Evolutionary conservation across 2,113 vertebrate species (phyloP), one percentile per base, ranked within the genome.

Genomic region (Daboia siamensis): DNA sequence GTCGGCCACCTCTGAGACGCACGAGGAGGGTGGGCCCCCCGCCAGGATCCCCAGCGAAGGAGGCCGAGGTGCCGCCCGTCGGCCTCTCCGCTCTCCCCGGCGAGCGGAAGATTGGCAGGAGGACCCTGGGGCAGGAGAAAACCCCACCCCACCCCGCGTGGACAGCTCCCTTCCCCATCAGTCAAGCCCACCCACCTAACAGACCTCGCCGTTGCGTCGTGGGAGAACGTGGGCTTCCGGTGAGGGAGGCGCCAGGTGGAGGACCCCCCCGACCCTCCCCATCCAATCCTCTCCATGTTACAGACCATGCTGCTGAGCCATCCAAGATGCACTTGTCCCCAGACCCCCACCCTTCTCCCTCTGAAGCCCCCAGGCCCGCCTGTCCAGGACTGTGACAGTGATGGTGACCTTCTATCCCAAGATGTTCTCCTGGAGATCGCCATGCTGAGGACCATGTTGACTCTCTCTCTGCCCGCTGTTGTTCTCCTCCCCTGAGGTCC

Each of bases 1-100:
- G 98, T 99, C 97, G 99, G 99, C 98, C 99, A 99, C 97, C 98
- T 99, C 98, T 99, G 98, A 98, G 95, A 93, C 90, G 92, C 91
- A 93, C 90, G 24, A 88, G 94, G 94, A 93, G 94, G 96, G 96
- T 93, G 92, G 61, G 4, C 61, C 61, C 52, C 94, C 91, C 91
- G 94, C 93, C 95, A 54, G 94, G 94, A 94, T 88, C 96, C 95
- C 95, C 86, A 91, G 95, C 85, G 61, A 97, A 95, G 95, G 95
- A 92, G 12, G 92, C 88, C 13, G 64, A 74, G 93, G 93, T 90
- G 94, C 93, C 95, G 95, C 94, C 55, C 13, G 21, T 39, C 51
- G 46, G 48, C 95, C 95, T 90, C 93, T 93, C 94, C 96, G 96
- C 94, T 94, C 93, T 94, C 94, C 95, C 95, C 92, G 84, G 96